These are phyloP conservation scores for Hoplias malabaricus DNA, from an alignment of 2,113 vertebrate species.

Conservation along the genomic window DNA sequence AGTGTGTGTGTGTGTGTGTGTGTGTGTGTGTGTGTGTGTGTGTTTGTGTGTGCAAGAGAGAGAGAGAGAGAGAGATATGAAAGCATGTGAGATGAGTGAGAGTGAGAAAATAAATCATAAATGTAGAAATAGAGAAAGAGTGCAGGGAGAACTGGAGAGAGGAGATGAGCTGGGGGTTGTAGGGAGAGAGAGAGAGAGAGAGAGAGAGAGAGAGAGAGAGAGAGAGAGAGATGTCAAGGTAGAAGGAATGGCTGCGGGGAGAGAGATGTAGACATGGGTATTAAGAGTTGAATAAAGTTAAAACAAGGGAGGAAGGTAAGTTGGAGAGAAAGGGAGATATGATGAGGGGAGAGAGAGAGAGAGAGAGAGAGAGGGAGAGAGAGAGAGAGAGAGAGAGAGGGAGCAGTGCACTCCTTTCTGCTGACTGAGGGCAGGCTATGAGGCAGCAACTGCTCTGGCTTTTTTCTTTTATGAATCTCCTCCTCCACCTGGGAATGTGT, in stretches of 20 bases:
- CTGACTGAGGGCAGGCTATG: slow-evolving; percentile 44
- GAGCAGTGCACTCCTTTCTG: slow-evolving; percentile 23
- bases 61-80: too few species aligned
- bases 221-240: background rate
- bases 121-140: too few species aligned
- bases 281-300: too few species aligned
- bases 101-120: too few species aligned
- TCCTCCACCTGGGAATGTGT: slow-evolving; percentile 47
- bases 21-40: too few species aligned
- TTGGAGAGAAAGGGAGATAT: background rate
- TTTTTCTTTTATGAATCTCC: slow-evolving; percentile 7
- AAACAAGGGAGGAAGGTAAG: background rate
- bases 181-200: background rate
- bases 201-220: background rate
- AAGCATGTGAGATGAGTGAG: too few species aligned
- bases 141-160: too few species aligned
- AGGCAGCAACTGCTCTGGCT: background rate
- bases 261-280: too few species aligned
- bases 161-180: too few species aligned
- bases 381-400: background rate
- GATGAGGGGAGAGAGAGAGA: background rate
- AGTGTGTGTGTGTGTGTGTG: too few species aligned
- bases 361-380: background rate
- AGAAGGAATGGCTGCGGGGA: background rate
- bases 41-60: too few species aligned